Evolutionary conservation across 2,113 vertebrate species (phyloP), one percentile per base, ranked within the genome.

Genomic region (Myotis brandtii): DNA sequence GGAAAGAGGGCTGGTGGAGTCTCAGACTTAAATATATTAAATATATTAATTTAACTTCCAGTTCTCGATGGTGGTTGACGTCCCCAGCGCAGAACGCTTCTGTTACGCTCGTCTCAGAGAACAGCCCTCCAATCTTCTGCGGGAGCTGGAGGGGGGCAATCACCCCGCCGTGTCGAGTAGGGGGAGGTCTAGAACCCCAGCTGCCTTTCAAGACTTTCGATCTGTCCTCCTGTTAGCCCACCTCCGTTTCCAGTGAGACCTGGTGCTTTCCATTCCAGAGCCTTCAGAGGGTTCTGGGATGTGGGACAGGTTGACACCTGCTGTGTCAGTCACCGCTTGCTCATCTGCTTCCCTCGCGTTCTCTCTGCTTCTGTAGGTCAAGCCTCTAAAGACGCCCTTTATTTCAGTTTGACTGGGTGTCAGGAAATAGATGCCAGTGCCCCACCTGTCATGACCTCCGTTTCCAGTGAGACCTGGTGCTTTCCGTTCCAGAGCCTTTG

Each of bases 91-190:
- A 75, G 76, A 88, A 81, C 54, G 20, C n/a, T 4, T 3, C 87
- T 59, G 23, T 13, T 21, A 18, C 4, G 21, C 9, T 93, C 32
- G 62, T 34, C 72, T 46, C 66, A 23, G 72, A 79, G 64, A 67
- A 67, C 46, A 54, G 2, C 69, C 1, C 56, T 64, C n/a, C 14
- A 3, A 0, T 17, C 48, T 56, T 48, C n/a, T 25, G 4, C 20
- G 11, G 62, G 48, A 17, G 0, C 25, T n/a, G 21, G 37, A 27
- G 32, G 77, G 48, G 50, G 79, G 32, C 30, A 16, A 6, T 66
- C 56, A 9, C 32, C 34, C 32, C 9, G 10, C 34, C n/a, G 40
- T 1, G 0, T 3, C 1, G 0, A 16, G n/a, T 0, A 4, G 6
- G 7, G 3, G 3, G 46, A 40, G 46, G 12, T 34, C 69, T 32